Base-by-base conservation (phyloP, 1,140 invertebrate species). In the Sminthurides bifidus region DNA sequence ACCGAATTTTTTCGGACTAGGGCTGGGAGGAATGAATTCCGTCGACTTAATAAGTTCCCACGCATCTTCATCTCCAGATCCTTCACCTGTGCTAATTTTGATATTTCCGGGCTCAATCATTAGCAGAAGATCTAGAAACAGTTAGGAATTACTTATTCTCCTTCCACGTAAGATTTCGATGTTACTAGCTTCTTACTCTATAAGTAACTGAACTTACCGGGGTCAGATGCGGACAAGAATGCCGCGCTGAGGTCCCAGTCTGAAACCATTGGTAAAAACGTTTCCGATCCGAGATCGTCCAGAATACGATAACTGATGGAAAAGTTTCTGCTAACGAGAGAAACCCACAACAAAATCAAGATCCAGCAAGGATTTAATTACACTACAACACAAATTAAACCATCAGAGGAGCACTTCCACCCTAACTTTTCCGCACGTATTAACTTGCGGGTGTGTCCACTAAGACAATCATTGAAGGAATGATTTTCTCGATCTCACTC, bases 211-310 rank as follows among this genome's bases (percentile, higher is more conserved):
- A 35, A n/a, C n/a, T 50, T 56, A 67, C 83, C 82, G 81, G 63
- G 63, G 43, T 59, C 52, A 15, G 63, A 65, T n/a, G 63, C 63
- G 3, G 57, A 59, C 53, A 93, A 78, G 74, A 96, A 93, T 56
- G 93, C 92, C 52, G 92, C 90, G 76, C 95, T 92, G 70, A 97
- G 78, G 73, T 96, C 92, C 90, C 90, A 96, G 68, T 96, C 92
- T 14, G 91, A 94, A 24, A 94, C 73, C 58, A 96, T 74, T 38
- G 87, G 82, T 55, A 94, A 73, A 72, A 88, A 93, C 24, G 84
- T 83, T 68, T 93, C 88, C 68, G 87, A 83, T 21, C 87, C 88
- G 75, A 82, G 82, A 62, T 87, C 85, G 78, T 94, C 90, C 66
- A 81, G 78, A 33, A 85, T 82, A 71, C 86, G 78, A 72, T 94